Evolutionary conservation across 2,113 vertebrate genomes (phyloP), one percentile per base, ranked within the genome.

Genomic region (Geothlypis trichas): DNA sequence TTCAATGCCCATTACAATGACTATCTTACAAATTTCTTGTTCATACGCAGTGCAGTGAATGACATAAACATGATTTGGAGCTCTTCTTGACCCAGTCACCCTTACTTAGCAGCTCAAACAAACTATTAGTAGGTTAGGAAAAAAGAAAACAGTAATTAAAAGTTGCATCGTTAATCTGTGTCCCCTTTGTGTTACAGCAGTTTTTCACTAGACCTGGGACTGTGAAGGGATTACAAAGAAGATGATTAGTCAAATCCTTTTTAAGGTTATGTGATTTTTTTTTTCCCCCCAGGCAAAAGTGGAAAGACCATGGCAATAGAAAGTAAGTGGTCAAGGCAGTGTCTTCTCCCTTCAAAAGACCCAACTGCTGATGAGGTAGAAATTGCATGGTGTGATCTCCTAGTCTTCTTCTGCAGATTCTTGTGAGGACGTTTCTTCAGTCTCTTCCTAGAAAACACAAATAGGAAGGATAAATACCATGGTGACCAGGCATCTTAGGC

Each of bases 321-420:
- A 98, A 98, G 92, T 96, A 98, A 99, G 99, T 99, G 99, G 99
- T 99, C 98, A 99, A 98, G 98, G 98, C 98, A 98, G 98, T 95
- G 97, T 99, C 98, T 98, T 98, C 98, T 99, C 98, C 98, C 98
- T 98, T 98, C 97, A 96, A 99, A 99, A 99, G 98, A 99, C 98
- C 98, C 98, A 99, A 98, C 98, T 99, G 98, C 98, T 98, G 98
- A 98, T 99, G 99, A 99, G 99, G 99, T 99, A 99, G 99, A 99
- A 98, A 98, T 98, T 84, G 97, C 97, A 97, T 90, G 96, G 84
- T 92, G 98, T 92, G 89, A 97, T 96, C 90, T 98, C 97, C 98
- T 99, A 99, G 93, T 99, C 99, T 91, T 99, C 98, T 97, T 99
- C 98, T 67, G 98, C 98, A 84, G 98, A 99, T 97, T 99, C 99